Evolutionary conservation across 2,888 invertebrate species (phyloP), one percentile per base, ranked within the genome.

Genomic region (Criorhina ranunculi): DNA sequence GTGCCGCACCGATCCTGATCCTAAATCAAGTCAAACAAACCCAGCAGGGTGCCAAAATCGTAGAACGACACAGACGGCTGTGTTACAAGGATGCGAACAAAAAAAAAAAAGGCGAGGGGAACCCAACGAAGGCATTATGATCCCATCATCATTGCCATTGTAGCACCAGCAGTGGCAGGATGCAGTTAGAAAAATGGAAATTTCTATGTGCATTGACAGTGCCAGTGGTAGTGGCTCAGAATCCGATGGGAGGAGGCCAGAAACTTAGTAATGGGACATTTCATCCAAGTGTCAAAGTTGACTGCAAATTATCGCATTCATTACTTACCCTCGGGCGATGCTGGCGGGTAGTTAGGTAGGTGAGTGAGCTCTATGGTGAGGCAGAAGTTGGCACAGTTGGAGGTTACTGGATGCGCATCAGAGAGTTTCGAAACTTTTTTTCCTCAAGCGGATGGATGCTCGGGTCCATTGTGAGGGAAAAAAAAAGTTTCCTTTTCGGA

Each of bases 231-330:
- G 29, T 57, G 49, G 64, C 40, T 33, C 40, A 57, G 15, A 55
- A 15, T 46, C 12, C 55, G 17, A 31, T 4, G 24, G 51, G 33
- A 9, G 51, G 11, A 37, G 35, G 49, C 73, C 69, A 49, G 51
- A 85, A 85, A 75, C 79, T 75, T 66, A 57, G 83, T 85, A 83
- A 83, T 83, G 73, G 83, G 79, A 86, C 76, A 86, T 86, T 86
- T 86, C 81, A 86, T 81, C 70, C 81, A 81, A 86, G 86, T 86
- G 81, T 86, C 86, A 81, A 86, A 86, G 86, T 86, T 86, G 86
- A 77, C 76, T 81, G 72, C 81, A 86, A 81, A 86, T 86, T 86
- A 86, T 86, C 81, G 76, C 76, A 80, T 86, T 85, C 80, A 85
- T 85, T 85, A 85, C 85, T 70, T 75, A 76, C 85, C 75, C 69